Conservation (phyloP, 2,797 vertebrate species). For the Danio aesculapii region DNA sequence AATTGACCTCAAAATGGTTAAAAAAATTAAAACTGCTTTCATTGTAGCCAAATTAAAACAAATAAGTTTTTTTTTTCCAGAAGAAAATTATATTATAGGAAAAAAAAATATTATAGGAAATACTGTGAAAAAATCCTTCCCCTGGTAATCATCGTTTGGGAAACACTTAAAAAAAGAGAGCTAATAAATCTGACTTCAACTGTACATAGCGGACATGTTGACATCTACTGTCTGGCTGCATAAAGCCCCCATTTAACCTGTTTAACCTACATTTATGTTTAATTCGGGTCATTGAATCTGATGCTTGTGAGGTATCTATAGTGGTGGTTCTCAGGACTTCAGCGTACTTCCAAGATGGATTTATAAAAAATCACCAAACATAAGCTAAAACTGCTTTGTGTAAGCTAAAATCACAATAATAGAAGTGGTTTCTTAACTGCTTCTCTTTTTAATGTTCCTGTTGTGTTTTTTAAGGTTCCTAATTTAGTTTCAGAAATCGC, state of each 20-base stretch:
- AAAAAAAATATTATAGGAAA: too few species aligned
- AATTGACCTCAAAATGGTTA: too few species aligned
- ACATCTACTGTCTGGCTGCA: slow-evolving; percentile 1
- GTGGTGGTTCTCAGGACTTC: background rate
- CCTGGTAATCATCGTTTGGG: too few species aligned
- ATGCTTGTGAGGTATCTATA: background rate
- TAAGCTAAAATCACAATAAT: background rate
- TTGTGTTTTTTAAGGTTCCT: background rate
- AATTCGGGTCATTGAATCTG: slow-evolving; percentile 6
- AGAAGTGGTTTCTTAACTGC: too few species aligned
- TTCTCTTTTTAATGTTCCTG: too few species aligned
- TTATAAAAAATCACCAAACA: too few species aligned
- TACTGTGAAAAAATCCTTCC: too few species aligned
- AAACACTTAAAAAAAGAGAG: background rate
- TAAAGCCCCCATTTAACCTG: slow-evolving; percentile 3
- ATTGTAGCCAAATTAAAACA: too few species aligned
- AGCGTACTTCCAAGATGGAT: background rate
- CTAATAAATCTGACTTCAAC: slow-evolving; percentile 7
- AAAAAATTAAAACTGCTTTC: too few species aligned
- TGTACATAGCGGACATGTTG: background rate
- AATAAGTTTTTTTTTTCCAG: too few species aligned
- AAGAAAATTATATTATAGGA: too few species aligned
- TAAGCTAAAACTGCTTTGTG: background rate
- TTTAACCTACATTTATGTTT: background rate
- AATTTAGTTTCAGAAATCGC: background rate